A percentile compares a stretch with the other conserved stretches of the same genome.
Conservation (phyloP, 2,797 vertebrate species). For the Channallabes apus region DNA sequence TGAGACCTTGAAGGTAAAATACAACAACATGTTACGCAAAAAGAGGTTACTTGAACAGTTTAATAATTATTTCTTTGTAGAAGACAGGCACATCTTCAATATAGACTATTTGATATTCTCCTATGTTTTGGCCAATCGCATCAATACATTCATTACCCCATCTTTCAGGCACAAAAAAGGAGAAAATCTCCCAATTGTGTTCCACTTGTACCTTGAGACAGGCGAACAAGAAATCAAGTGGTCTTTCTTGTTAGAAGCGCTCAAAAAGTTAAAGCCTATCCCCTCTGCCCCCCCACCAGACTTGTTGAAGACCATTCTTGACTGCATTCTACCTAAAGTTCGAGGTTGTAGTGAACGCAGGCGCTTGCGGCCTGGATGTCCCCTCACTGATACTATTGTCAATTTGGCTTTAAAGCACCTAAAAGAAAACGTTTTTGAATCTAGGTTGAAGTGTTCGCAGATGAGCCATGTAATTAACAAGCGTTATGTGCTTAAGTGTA, state of each 20-base stretch:
- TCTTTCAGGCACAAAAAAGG: neutral
- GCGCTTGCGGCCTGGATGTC: too few species aligned
- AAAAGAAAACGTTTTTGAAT: too few species aligned
- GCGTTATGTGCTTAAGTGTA: too few species aligned
- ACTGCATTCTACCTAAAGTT: neutral
- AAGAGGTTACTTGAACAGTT: too few species aligned
- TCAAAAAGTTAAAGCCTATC: neutral
- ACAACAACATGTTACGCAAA: neutral
- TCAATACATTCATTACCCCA: conserved; percentile 1
- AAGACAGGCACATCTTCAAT: neutral
- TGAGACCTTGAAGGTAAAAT: conserved; percentile 29
- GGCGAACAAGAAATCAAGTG: neutral
- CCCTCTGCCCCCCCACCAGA: conserved; percentile 1
- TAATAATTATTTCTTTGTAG: too few species aligned
- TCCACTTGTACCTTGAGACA: neutral
- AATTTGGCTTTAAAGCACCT: too few species aligned
- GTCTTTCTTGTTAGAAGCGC: neutral
- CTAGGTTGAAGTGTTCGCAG: too few species aligned
- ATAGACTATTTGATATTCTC: conserved; percentile 9
- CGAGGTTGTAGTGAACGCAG: too few species aligned
- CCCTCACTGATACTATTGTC: too few species aligned
- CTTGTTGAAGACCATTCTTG: neutral
- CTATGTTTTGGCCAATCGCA: neutral
- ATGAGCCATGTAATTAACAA: too few species aligned
- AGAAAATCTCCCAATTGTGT: neutral